Percentiles rank a stretch among this genome's conserved stretches.
Evolutionary conservation across 1,140 invertebrate species (phyloP).

Genomic region (Episyrphus balteatus): DNA sequence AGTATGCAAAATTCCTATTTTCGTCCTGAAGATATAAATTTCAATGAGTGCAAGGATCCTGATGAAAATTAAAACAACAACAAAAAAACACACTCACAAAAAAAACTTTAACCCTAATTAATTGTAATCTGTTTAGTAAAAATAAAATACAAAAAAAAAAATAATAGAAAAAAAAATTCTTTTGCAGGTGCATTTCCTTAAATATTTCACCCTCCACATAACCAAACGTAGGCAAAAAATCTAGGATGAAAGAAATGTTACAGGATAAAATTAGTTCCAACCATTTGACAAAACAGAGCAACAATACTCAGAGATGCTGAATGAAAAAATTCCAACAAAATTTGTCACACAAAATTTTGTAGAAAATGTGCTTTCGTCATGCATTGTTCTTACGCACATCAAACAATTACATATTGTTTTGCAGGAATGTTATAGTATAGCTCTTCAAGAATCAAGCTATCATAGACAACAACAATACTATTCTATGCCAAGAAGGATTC

Average conservation of each 20-base stretch:
- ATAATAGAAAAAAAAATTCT: constrained; percentile 3
- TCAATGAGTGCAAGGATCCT: constrained; percentile 19
- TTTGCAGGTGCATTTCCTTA: too few species aligned
- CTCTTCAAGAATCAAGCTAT: too few species aligned
- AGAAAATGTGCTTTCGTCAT: constrained; percentile 33
- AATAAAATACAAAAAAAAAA: constrained; percentile 2
- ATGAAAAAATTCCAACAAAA: background rate
- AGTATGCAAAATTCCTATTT: constrained; percentile 56
- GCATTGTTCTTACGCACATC: constrained; percentile 24
- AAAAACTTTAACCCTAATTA: background rate
- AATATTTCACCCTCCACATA: too few species aligned
- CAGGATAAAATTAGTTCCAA: constrained; percentile 25
- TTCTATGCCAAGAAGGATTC: constrained; percentile 4
- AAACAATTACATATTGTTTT: too few species aligned
- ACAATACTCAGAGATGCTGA: constrained; percentile 11
- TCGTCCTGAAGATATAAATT: constrained; percentile 43
- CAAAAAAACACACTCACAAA: too few species aligned
- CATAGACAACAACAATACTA: too few species aligned
- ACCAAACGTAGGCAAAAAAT: too few species aligned
- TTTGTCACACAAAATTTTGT: constrained; percentile 2
- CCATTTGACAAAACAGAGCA: constrained; percentile 30
- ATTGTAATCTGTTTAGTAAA: background rate
- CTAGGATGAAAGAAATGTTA: constrained; percentile 1
- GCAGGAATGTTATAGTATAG: too few species aligned
- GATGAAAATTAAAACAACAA: constrained; percentile 1